These are phyloP conservation scores for Hippocampus guttulatus DNA, from an alignment of 2,113 vertebrate species.

Conservation along the genomic window DNA sequence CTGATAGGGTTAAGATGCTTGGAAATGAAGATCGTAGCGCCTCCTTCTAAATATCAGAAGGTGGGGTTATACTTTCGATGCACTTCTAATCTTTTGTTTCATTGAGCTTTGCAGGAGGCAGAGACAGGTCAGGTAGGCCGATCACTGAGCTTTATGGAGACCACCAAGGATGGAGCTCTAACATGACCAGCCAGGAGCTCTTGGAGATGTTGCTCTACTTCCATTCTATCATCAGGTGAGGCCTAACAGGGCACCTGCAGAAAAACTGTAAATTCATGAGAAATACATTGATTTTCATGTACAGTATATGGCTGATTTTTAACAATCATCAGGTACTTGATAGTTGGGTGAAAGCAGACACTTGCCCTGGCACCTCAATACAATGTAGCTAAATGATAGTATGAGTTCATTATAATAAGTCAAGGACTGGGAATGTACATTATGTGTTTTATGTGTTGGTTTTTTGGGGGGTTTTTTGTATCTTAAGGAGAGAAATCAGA, in stretches of 20 bases:
- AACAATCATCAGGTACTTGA: neutral
- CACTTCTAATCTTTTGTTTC: neutral
- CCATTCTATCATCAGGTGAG: conserved; percentile 80
- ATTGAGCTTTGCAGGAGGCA: conserved; percentile 71
- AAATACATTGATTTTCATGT: neutral
- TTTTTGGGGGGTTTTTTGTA: neutral
- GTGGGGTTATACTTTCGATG: neutral
- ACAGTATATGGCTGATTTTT: too few relatives aligned
- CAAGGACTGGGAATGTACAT: neutral
- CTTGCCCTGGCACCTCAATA: neutral
- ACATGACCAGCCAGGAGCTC: conserved; percentile 71
- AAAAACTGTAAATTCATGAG: neutral
- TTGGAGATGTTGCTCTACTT: conserved; percentile 78
- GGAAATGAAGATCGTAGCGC: too few relatives aligned
- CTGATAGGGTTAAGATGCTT: neutral
- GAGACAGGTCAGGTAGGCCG: conserved; percentile 77
- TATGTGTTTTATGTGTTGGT: neutral
- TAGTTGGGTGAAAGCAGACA: too few relatives aligned
- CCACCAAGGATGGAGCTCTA: conserved; percentile 70
- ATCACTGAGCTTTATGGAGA: conserved; percentile 80
- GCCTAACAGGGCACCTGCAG: neutral
- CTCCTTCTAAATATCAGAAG: neutral
- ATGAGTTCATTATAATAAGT: neutral
- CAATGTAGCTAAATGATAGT: neutral
- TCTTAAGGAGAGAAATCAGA: conserved; percentile 72